Base-by-base conservation (phyloP, 2,888 invertebrate species). In the Athalia cordata region DNA sequence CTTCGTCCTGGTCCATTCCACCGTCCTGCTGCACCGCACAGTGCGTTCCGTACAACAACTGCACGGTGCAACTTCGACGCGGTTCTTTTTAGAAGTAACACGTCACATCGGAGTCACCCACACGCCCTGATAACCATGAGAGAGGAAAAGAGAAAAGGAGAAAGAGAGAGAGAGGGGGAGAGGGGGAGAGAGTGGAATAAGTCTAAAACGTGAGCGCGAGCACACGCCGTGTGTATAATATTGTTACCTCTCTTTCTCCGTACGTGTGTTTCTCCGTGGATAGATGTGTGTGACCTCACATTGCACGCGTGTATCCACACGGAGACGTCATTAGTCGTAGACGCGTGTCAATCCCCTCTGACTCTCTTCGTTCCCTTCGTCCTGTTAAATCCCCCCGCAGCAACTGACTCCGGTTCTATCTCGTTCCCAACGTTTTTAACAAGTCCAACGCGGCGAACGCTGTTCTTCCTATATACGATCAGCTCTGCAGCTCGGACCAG, bases 281-380 rank as follows among this genome's bases (percentile, higher is more conserved):
- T 55, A 29, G 52, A 15, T 68, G 50, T 43, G 15, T 68, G 68
- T 68, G 68, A 68, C 68, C 68, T 68, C 52, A 50, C 29, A 29
- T 29, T n/a, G 57, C 72, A 57, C 72, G 59, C 72, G 57, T 47
- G 72, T 72, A 57, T 8, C 80, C 80, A 80, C 82, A 79, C 77
- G 78, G 77, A 79, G 80, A 80, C 82, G 80, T 84, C 84, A 84
- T 85, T 84, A 85, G 82, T 82, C 83, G 81, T 77, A 80, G 79
- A 78, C 78, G 79, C 78, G 80, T 78, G 80, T 83, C 84, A 81
- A 81, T 84, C 81, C 80, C 55, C 64, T 59, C 29, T 45, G 47
- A 50, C 11, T 72, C 77, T 68, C 67, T 55, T 15, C 15, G 45
- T 29, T 29, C 66, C 29, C 29, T 29, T 29, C 29, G 29, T 29